Conservation (phyloP, 1,140 invertebrate genomes). For the Anagrus nilaparvatae region DNA sequence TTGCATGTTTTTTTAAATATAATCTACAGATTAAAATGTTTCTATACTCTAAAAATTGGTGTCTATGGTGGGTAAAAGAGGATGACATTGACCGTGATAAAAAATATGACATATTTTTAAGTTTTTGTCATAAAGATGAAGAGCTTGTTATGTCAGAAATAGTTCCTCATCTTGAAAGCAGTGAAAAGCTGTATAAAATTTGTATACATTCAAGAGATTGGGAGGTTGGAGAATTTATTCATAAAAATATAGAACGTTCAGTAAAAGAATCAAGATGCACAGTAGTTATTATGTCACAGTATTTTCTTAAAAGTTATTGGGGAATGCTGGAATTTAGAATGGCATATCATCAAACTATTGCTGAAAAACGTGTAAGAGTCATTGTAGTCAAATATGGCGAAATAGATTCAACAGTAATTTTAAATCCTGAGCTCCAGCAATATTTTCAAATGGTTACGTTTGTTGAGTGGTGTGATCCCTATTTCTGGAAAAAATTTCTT, state of each 20-base stretch:
- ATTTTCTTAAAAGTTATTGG: slow-evolving; percentile 77
- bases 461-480: slow-evolving; percentile 69
- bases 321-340: slow-evolving; percentile 75
- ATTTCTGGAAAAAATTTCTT: slow-evolving; percentile 76
- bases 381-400: slow-evolving; percentile 73
- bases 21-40: slow-evolving; percentile 57
- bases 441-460: slow-evolving; percentile 84
- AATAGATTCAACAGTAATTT: slow-evolving; percentile 48
- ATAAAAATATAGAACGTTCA: too few species aligned
- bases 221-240: slow-evolving; percentile 50
- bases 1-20: slow-evolving; percentile 49
- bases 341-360: slow-evolving; percentile 65
- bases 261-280: slow-evolving; percentile 71
- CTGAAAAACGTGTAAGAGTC: slow-evolving; percentile 57
- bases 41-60: slow-evolving; percentile 54
- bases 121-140: slow-evolving; percentile 74
- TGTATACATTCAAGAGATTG: slow-evolving; percentile 80
- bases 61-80: slow-evolving; percentile 56
- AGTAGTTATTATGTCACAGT: slow-evolving; percentile 69
- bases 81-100: slow-evolving; percentile 68
- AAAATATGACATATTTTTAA: slow-evolving; percentile 77
- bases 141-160: slow-evolving; percentile 60
- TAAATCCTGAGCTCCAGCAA: slow-evolving; percentile 64
- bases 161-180: slow-evolving; percentile 55
- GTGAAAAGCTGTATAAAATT: slow-evolving; percentile 48